A percentile compares a stretch with the other conserved stretches of the same genome.
Evolutionary conservation across 2,113 vertebrate genomes (phyloP).

Genomic region (Narcine bancroftii): DNA sequence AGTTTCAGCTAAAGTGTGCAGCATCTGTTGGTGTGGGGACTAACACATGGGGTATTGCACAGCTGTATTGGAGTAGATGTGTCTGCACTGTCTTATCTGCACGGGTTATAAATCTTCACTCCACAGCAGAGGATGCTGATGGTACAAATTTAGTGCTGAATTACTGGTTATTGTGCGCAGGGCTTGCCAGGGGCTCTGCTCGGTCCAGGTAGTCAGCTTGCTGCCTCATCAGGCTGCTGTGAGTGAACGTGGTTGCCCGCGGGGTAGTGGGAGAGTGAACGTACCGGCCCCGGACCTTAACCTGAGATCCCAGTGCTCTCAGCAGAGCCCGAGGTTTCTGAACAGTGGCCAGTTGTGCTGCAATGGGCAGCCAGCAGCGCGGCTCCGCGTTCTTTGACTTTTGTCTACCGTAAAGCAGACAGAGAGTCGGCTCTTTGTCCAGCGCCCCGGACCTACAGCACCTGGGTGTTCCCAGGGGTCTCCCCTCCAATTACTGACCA

Average conservation of each 20-base stretch:
- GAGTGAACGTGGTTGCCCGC: too few relatives aligned
- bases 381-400: not conserved
- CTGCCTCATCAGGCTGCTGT: not conserved
- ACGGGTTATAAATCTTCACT: not conserved
- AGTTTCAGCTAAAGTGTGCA: not conserved
- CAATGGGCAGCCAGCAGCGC: not conserved
- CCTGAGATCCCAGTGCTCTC: not conserved
- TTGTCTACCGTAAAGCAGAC: too few relatives aligned
- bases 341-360: not conserved
- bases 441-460: too few relatives aligned
- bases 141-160: not conserved
- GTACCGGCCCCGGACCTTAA: too few relatives aligned
- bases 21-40: not conserved
- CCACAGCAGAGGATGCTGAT: not conserved
- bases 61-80: not conserved
- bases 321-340: not conserved
- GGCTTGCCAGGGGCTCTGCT: not conserved
- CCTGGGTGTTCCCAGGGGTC: too few relatives aligned
- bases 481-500: too few relatives aligned
- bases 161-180: not conserved
- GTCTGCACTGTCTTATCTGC: not conserved
- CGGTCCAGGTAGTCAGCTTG: not conserved
- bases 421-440: too few relatives aligned
- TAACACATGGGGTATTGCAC: not conserved
- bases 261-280: too few relatives aligned